phyloP scores from a whole-genome alignment of 2,888 invertebrate genomes.

The Zootermopsis nevadensis region DNA sequence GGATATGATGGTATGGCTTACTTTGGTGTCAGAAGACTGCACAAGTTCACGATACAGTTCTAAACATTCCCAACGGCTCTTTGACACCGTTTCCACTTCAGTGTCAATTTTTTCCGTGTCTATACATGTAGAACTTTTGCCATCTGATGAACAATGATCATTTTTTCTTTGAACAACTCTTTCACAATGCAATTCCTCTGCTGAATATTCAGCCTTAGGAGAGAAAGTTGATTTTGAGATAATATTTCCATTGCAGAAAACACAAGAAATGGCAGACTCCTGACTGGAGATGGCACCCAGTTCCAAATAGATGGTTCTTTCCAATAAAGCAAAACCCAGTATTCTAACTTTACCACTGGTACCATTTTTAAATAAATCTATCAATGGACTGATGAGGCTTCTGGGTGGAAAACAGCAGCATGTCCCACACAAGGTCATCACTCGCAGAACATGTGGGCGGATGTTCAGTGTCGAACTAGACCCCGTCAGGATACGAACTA shows the following conservation, averaged over 20 bases:
- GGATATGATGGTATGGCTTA: slow-evolving; percentile 69
- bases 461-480: slow-evolving; percentile 17
- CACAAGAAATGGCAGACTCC: slow-evolving; percentile 60
- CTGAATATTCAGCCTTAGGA: slow-evolving; percentile 28
- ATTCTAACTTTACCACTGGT: slow-evolving; percentile 62
- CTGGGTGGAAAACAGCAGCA: slow-evolving; percentile 74
- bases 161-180: not conserved
- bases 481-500: slow-evolving; percentile 58
- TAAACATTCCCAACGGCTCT: slow-evolving; percentile 67
- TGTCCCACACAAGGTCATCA: slow-evolving; percentile 69
- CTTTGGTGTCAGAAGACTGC: slow-evolving; percentile 67
- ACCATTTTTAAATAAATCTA: slow-evolving; percentile 64
- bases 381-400: slow-evolving; percentile 65
- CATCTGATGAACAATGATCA: not conserved
- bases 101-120: not conserved
- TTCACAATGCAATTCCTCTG: slow-evolving; percentile 35
- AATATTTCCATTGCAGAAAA: slow-evolving; percentile 61
- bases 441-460: slow-evolving; percentile 54
- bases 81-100: not conserved
- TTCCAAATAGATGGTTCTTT: slow-evolving; percentile 71
- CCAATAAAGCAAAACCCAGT: slow-evolving; percentile 67
- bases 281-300: slow-evolving; percentile 63
- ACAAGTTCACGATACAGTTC: slow-evolving; percentile 70
- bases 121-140: not conserved
- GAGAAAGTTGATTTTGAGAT: not conserved